phyloP scores from a whole-genome alignment of 53 echinoderm and acorn worm species.

The Antedon mediterranea region DNA sequence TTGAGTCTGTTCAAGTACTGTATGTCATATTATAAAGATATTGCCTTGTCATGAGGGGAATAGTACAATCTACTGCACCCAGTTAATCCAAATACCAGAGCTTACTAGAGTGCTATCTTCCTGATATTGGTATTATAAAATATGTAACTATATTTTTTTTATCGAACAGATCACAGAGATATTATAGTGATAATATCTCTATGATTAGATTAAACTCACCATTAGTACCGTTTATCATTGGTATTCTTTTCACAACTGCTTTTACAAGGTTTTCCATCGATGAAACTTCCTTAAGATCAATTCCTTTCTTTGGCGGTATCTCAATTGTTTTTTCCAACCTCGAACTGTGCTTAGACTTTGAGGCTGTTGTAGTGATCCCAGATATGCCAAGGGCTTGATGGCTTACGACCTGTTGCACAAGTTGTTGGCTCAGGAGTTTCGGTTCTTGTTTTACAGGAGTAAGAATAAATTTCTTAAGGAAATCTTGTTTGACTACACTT shows the following conservation, averaged over 20 bases:
- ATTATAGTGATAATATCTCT: too few species aligned
- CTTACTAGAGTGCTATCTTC: too few species aligned
- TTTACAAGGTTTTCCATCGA: conserved; percentile 60
- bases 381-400: neutral
- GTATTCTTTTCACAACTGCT: conserved; percentile 60
- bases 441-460: neutral
- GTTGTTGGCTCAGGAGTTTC: neutral
- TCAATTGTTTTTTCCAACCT: neutral
- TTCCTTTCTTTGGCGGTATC: neutral
- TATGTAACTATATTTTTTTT: too few species aligned
- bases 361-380: neutral
- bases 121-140: too few species aligned
- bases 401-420: neutral
- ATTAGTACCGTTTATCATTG: conserved; percentile 45
- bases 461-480: neutral
- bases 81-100: too few species aligned
- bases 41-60: too few species aligned
- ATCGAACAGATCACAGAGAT: too few species aligned
- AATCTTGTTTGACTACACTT: neutral
- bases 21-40: neutral
- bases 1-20: neutral
- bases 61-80: too few species aligned
- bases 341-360: neutral
- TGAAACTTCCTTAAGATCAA: conserved; percentile 13
- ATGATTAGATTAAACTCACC: conserved; percentile 33